These are phyloP conservation scores for Hydrozoanthus tunicans DNA, from an alignment of 64 coral and sea anemone genomes.

Conservation along the genomic window DNA sequence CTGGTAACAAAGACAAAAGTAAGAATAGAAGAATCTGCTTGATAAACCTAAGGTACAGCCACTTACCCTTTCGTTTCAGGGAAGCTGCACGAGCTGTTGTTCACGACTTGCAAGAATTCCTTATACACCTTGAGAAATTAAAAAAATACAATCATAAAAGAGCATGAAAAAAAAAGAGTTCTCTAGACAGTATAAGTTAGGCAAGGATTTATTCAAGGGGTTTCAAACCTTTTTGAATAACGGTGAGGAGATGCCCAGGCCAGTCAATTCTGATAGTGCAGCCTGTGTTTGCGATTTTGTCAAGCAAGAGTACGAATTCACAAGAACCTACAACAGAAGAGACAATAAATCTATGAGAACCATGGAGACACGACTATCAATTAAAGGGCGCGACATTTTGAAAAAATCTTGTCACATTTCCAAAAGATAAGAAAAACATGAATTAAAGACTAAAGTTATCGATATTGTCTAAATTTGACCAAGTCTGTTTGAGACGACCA, in stretches of 20 bases:
- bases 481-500: too few relatives aligned
- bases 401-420: not conserved
- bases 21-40: too few relatives aligned
- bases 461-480: too few relatives aligned
- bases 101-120: constrained; percentile 7
- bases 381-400: not conserved
- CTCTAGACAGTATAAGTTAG: too few relatives aligned
- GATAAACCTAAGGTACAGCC: too few relatives aligned
- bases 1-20: too few relatives aligned
- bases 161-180: not conserved
- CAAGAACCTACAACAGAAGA: constrained; percentile 59
- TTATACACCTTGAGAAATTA: not conserved
- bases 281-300: constrained; percentile 53
- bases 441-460: too few relatives aligned
- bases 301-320: constrained; percentile 53
- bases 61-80: constrained; percentile 4
- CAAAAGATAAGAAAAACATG: too few relatives aligned
- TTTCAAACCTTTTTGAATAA: constrained; percentile 55
- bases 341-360: not conserved
- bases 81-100: not conserved
- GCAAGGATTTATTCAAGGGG: not conserved
- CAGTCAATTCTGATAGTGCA: constrained; percentile 69
- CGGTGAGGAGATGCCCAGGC: constrained; percentile 33
- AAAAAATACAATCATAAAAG: not conserved
- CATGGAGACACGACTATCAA: not conserved